Conservation (phyloP, 2,797 vertebrate species). For the Rhinella marina region DNA sequence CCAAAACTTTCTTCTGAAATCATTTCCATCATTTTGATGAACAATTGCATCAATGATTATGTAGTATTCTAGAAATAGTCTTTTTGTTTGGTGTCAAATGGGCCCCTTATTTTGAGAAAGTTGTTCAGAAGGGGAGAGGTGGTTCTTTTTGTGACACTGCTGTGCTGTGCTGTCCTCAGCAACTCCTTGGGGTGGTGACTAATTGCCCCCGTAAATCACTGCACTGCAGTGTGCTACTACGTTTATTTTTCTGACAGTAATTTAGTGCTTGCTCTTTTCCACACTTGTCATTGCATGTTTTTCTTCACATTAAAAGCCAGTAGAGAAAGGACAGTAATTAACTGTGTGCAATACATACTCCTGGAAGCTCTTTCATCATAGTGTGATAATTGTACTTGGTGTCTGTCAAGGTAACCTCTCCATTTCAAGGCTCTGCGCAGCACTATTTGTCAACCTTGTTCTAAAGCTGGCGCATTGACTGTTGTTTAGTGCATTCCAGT, state of each 20-base stretch:
- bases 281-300: conserved; percentile 99
- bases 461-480: conserved; percentile 72
- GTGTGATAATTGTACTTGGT: conserved; percentile 99
- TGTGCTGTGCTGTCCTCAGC: conserved; percentile 86
- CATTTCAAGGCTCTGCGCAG: conserved; percentile 79
- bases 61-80: background rate
- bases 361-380: conserved; percentile 96
- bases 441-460: conserved; percentile 92
- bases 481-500: conserved; percentile 71
- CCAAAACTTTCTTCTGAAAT: background rate
- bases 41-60: background rate
- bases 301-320: conserved; percentile 99
- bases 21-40: background rate
- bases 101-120: conserved; percentile 66
- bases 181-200: conserved; percentile 94
- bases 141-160: conserved; percentile 69
- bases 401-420: conserved; percentile 96
- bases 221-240: conserved; percentile 84
- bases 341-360: conserved; percentile 87
- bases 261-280: conserved; percentile 99
- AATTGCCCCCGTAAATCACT: conserved; percentile 99
- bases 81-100: background rate
- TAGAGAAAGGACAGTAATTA: conserved; percentile 99
- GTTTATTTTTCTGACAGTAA: conserved; percentile 99
- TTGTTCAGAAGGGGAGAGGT: conserved; percentile 66